Percentiles rank a stretch among this genome's conserved stretches.
Evolutionary conservation across 2,797 vertebrate species (phyloP).

Genomic region (Margarornis squamiger): DNA sequence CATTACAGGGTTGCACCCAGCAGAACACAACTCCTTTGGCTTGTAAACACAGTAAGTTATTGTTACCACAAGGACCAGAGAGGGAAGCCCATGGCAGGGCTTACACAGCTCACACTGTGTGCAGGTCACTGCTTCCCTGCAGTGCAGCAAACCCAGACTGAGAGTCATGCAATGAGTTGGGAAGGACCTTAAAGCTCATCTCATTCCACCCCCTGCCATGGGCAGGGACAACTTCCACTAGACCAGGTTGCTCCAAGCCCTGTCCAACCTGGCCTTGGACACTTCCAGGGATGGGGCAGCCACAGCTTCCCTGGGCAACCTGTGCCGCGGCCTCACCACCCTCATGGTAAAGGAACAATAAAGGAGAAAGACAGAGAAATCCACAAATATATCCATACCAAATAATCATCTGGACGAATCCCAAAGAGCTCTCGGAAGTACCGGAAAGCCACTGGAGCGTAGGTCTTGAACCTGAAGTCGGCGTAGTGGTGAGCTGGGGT

Average conservation of each 20-base stretch:
- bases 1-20: not conserved
- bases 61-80: not conserved
- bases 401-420: constrained; percentile 95
- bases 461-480: constrained; percentile 98
- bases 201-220: not conserved
- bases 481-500: constrained; percentile 95
- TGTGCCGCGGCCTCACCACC: not conserved
- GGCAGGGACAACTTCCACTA: not conserved
- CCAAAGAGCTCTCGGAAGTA: constrained; percentile 98
- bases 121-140: not conserved
- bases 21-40: not conserved
- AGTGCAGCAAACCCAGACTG: not conserved
- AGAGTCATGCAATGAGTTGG: not conserved
- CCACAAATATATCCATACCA: constrained; percentile 78
- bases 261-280: rapidly evolving
- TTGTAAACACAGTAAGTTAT: constrained; percentile 22
- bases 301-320: not conserved
- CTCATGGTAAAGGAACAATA: not conserved
- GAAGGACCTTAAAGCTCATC: not conserved
- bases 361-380: not conserved
- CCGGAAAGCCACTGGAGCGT: constrained; percentile 94
- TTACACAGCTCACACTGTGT: not conserved
- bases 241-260: not conserved
- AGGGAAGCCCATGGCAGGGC: not conserved
- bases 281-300: not conserved